Percentiles rank a stretch among this genome's conserved stretches.
Evolutionary conservation across 1,140 invertebrate species (phyloP).

Genomic region (Macrosteles quadrilineatus): DNA sequence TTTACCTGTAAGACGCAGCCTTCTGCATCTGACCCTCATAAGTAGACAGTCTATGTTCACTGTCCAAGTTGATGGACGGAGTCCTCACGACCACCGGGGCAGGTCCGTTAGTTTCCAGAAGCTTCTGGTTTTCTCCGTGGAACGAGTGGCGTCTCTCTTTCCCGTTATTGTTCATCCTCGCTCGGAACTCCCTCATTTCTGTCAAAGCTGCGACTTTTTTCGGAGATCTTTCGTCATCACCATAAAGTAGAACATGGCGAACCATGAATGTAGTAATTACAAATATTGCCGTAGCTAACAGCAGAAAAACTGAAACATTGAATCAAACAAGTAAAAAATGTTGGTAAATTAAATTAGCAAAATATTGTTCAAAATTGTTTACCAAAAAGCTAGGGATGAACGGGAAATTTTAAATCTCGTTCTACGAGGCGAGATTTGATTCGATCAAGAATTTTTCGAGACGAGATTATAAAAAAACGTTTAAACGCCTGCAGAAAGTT

Average conservation of each 20-base stretch:
- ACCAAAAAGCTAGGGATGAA: background rate
- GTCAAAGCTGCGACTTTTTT: background rate
- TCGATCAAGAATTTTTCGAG: too few species aligned
- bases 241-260: background rate
- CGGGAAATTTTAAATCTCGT: too few species aligned
- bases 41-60: constrained; percentile 13
- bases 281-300: background rate
- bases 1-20: constrained; percentile 8
- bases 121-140: constrained; percentile 22
- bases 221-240: background rate
- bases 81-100: background rate
- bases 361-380: background rate
- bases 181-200: constrained; percentile 1
- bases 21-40: constrained; percentile 24
- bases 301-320: constrained; percentile 22
- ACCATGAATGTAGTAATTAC: constrained; percentile 3
- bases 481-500: too few species aligned
- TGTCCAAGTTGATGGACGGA: background rate
- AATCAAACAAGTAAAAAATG: background rate
- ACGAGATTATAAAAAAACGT: too few species aligned
- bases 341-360: background rate
- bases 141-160: constrained; percentile 11
- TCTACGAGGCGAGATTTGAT: too few species aligned
- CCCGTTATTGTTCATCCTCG: background rate
- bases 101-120: background rate